These are phyloP conservation scores for Neomorphus geoffroyi DNA, from an alignment of 2,797 vertebrate genomes.

Conservation along the genomic window DNA sequence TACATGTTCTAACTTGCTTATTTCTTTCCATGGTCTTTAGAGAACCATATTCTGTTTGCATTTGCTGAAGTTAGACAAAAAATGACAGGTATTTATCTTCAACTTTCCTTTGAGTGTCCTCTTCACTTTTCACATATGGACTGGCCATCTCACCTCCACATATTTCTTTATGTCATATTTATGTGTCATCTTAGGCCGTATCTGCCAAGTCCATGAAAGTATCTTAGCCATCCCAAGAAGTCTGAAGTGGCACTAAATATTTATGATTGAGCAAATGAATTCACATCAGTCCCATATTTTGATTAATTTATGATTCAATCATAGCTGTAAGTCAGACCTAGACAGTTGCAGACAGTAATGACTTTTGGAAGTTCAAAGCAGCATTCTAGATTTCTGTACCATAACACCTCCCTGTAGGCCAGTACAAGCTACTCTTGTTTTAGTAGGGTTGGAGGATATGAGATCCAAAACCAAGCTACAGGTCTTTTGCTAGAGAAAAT, in stretches of 20 bases:
- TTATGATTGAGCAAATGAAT: not conserved
- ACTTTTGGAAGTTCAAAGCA: not conserved
- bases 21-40: not conserved
- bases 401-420: fast-evolving
- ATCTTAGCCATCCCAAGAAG: not conserved
- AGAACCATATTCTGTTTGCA: not conserved
- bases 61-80: not conserved
- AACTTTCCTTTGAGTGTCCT: not conserved
- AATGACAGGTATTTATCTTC: not conserved
- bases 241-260: not conserved
- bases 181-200: not conserved
- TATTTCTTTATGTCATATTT: not conserved
- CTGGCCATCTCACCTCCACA: not conserved
- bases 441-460: not conserved
- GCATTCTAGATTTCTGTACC: not conserved
- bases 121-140: not conserved
- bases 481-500: not conserved
- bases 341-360: not conserved
- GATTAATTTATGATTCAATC: not conserved
- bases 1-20: not conserved
- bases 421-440: not conserved
- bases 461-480: not conserved
- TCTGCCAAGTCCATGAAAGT: not conserved
- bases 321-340: not conserved
- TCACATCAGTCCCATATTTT: not conserved